These are phyloP conservation scores for Lathronympha strigana DNA, from an alignment of 2,888 invertebrate species.

Conservation along the genomic window DNA sequence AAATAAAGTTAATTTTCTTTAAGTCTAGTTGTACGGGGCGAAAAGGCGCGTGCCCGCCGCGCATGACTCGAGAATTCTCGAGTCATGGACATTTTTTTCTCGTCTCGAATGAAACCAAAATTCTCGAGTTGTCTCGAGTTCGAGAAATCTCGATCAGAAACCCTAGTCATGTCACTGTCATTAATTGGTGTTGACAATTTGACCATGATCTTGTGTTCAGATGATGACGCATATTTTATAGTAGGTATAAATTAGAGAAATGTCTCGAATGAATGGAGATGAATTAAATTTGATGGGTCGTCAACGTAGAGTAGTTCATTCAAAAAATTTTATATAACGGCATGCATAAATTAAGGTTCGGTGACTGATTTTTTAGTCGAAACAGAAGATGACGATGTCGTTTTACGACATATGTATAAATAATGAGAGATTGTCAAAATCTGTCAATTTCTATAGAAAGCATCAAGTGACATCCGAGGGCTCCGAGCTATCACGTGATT, in stretches of 20 bases:
- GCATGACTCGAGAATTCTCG: too few species aligned
- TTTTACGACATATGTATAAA: not conserved
- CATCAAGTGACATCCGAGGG: too few species aligned
- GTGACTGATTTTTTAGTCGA: not conserved
- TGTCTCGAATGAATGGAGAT: constrained; percentile 3
- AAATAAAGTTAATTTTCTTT: too few species aligned
- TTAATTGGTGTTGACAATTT: constrained; percentile 28
- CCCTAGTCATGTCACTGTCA: constrained; percentile 24
- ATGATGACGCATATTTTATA: constrained; percentile 27
- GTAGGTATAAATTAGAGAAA: constrained; percentile 10
- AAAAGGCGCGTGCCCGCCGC: too few species aligned
- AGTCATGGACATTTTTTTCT: too few species aligned
- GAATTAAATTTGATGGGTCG: constrained; percentile 12
- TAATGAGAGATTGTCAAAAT: not conserved
- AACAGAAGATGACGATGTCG: not conserved
- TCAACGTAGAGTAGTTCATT: constrained; percentile 10
- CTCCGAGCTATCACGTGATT: too few species aligned
- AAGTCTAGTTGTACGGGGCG: too few species aligned
- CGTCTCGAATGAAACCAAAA: too few species aligned
- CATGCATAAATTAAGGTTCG: not conserved
- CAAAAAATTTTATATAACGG: constrained; percentile 12
- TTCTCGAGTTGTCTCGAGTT: too few species aligned
- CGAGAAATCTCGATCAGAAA: too few species aligned
- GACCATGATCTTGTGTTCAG: constrained; percentile 16
- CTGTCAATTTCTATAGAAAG: too few species aligned